phyloP scores from a whole-genome alignment of 2,113 vertebrate genomes.

The Polyodon spathula region DNA sequence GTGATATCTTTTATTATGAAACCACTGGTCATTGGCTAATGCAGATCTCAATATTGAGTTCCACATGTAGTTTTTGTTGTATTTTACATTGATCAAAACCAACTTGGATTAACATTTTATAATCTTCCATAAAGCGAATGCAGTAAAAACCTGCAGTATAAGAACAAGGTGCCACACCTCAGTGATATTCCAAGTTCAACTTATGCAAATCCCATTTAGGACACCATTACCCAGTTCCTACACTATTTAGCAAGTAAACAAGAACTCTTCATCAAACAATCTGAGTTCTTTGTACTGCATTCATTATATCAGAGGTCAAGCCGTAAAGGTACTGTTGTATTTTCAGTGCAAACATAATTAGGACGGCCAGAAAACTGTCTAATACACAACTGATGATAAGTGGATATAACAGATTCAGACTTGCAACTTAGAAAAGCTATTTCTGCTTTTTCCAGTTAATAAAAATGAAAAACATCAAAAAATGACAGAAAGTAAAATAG shows the following conservation, averaged over 20 bases:
- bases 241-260: constrained; percentile 43
- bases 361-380: constrained; percentile 44
- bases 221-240: constrained; percentile 42
- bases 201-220: constrained; percentile 45
- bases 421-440: constrained; percentile 35
- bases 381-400: constrained; percentile 43
- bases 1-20: too few species aligned
- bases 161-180: too few species aligned
- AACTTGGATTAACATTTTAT: too few species aligned
- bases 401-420: constrained; percentile 4
- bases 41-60: too few species aligned
- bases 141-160: too few species aligned
- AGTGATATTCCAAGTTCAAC: background rate
- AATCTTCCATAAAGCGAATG: too few species aligned
- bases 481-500: background rate
- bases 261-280: constrained; percentile 35
- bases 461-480: constrained; percentile 28
- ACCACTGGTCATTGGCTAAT: too few species aligned
- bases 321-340: constrained; percentile 36
- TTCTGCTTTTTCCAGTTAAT: constrained; percentile 42
- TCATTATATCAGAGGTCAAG: constrained; percentile 34
- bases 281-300: constrained; percentile 41
- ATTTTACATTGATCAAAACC: too few species aligned
- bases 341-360: constrained; percentile 62
- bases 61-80: too few species aligned